Percentiles rank a stretch among this genome's conserved stretches.
These are phyloP conservation scores for Sebastes miniatus DNA, from an alignment of 2,797 vertebrate genomes.

Conservation along the genomic window DNA sequence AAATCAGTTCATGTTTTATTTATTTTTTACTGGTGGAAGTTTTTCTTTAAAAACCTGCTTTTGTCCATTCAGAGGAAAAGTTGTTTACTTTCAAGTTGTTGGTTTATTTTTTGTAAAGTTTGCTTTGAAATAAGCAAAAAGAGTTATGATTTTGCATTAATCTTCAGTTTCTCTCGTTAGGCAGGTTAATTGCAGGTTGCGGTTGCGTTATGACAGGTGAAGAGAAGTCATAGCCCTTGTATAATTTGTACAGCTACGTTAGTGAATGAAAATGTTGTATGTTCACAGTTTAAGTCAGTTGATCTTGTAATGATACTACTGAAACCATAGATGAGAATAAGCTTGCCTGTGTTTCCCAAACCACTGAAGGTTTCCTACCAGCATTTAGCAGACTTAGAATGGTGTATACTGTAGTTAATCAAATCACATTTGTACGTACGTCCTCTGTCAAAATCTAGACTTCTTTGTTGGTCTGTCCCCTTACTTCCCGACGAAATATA, in stretches of 20 bases:
- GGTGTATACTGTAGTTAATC: conserved; percentile 79
- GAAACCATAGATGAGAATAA: conserved; percentile 80
- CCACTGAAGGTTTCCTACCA: conserved; percentile 82
- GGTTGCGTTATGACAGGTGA: conserved; percentile 61
- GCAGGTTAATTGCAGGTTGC: conserved; percentile 59
- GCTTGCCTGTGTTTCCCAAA: conserved; percentile 81
- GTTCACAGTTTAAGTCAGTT: conserved; percentile 78
- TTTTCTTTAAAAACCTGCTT: conserved; percentile 31
- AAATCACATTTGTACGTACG: conserved; percentile 77
- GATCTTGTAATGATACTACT: conserved; percentile 78
- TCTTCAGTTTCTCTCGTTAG: conserved; percentile 47
- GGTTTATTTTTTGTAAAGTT: conserved; percentile 6
- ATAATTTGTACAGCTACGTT: conserved; percentile 83
- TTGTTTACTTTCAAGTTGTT: neutral
- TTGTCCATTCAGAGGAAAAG: conserved; percentile 17
- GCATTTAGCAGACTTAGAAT: conserved; percentile 83
- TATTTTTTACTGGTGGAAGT: conserved; percentile 18
- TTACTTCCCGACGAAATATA: conserved; percentile 73
- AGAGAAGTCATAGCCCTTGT: conserved; percentile 74
- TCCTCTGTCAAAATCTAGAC: conserved; percentile 73
- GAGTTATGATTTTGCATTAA: conserved; percentile 21
- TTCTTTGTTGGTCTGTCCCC: conserved; percentile 73
- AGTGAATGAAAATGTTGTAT: conserved; percentile 80
- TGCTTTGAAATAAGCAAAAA: conserved; percentile 39
- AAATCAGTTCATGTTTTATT: conserved; percentile 34